Conservation (phyloP, 2,113 vertebrate species). For the Prietella phreatophila region DNA sequence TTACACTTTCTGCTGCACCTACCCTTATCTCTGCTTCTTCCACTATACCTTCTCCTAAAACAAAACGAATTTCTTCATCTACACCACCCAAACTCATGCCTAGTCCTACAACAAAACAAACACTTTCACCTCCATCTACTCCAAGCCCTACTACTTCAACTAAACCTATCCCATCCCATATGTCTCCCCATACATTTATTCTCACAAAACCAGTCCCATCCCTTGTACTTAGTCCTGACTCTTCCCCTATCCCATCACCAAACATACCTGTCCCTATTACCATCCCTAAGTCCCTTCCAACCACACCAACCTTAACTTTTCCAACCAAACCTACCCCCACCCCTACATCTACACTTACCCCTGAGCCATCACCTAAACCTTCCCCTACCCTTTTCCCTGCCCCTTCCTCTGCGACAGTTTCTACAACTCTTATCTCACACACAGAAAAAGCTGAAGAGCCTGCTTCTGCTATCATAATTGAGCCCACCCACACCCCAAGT, state of each 20-base stretch:
- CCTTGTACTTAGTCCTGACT: slow-evolving; percentile 27
- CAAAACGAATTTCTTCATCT: slow-evolving; percentile 33
- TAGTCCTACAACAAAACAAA: slow-evolving; percentile 51
- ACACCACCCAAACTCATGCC: slow-evolving; percentile 43
- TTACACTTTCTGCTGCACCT: slow-evolving; percentile 54
- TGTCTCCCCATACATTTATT: neutral
- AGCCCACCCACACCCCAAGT: slow-evolving; percentile 5
- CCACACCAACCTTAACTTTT: slow-evolving; percentile 39
- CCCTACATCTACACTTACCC: slow-evolving; percentile 23
- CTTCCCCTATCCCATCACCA: slow-evolving; percentile 41
- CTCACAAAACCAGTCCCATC: neutral
- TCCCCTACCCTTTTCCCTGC: neutral
- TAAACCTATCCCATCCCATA: slow-evolving; percentile 28
- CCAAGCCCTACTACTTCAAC: slow-evolving; percentile 43
- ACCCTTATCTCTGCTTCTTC: slow-evolving; percentile 60
- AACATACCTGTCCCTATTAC: slow-evolving; percentile 18
- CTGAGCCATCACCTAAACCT: slow-evolving; percentile 15
- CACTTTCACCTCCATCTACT: slow-evolving; percentile 30
- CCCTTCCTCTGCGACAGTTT: neutral
- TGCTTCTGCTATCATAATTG: slow-evolving; percentile 34
- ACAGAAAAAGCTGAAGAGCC: slow-evolving; percentile 42
- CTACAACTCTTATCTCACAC: slow-evolving; percentile 35
- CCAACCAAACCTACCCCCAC: slow-evolving; percentile 24
- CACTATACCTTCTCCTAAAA: slow-evolving; percentile 31
- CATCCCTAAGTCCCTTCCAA: slow-evolving; percentile 48